Base-by-base conservation (phyloP, 2,797 vertebrate genomes). In the Iguana delicatissima region DNA sequence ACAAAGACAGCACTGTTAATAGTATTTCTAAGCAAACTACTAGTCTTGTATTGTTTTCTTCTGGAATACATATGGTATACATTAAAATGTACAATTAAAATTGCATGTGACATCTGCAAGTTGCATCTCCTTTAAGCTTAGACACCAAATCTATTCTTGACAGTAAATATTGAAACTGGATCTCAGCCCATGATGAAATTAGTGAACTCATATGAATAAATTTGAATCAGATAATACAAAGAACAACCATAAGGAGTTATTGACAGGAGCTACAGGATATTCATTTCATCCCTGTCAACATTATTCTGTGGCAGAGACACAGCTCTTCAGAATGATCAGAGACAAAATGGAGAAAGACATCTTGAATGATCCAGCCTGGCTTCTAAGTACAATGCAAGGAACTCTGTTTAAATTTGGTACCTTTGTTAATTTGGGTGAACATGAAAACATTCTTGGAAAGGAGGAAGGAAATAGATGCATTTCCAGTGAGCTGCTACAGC, bases 101-200 rank as follows among this genome's bases (percentile, higher is more conserved):
- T 84, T 77, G 24, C 62, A 64, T 5, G 42, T 35, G 35, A n/a
- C 29, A 77, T 10, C 26, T 42, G 38, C 20, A 82, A 89, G 14
- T 52, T 84, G 20, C 20, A 83, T 76, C 80, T 84, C 42, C 46
- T 89, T 89, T 64, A 79, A 84, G 24, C 10, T 35, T 35, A 67
- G 16, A 24, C 4, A 26, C 7, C 35, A 76, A 29, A 52, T 16
- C 38, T 20, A 46, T 64, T 84, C 32, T 46, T 6, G 22, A 62
- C 67, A 79, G 16, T 79, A 84, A 35, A 80, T 50, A n/a, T 38
- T 89, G 26, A 89, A 85, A 80, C 1, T 85, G 76, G 50, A 14
- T 72, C 50, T 72, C 35, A 79, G 24, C 85, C 55, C 32, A 32
- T 55, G 35, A 83, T 74, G 35, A 38, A 83, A 69, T 38, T 8